phyloP scores from a whole-genome alignment of 2,797 vertebrate species.

The Pogonophryne albipinna region DNA sequence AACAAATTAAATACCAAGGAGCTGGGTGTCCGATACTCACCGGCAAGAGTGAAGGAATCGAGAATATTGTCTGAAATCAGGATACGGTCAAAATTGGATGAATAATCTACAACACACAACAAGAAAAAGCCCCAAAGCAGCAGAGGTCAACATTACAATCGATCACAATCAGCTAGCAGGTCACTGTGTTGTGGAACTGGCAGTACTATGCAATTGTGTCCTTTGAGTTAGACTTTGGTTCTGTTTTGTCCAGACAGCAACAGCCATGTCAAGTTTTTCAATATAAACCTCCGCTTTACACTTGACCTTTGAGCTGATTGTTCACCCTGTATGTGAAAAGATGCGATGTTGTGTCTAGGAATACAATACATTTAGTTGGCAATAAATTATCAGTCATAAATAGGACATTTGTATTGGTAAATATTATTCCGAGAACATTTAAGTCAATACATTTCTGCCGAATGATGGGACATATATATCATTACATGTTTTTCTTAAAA shows the following conservation, averaged over 20 bases:
- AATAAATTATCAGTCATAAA: no score
- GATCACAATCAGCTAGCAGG: neutral
- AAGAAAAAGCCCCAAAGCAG: conserved; percentile 1
- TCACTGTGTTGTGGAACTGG: neutral
- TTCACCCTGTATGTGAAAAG: neutral
- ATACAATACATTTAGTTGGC: no score
- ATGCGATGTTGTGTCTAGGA: neutral
- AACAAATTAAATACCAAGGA: neutral
- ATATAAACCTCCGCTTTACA: neutral
- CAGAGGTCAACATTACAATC: conserved; percentile 1
- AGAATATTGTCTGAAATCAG: neutral
- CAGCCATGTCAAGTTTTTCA: neutral
- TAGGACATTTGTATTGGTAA: no score
- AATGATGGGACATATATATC: no score
- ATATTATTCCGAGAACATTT: no score
- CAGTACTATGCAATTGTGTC: neutral
- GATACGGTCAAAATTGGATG: neutral
- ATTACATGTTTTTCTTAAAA: no score
- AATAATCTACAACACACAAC: neutral
- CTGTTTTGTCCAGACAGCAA: neutral
- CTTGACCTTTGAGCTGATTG: neutral
- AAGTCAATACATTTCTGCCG: no score
- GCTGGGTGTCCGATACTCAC: neutral
- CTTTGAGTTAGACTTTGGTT: neutral
- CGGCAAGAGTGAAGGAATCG: conserved; percentile 1